phyloP scores from a whole-genome alignment of 2,888 invertebrate species.

The Prenolepis imparis region DNA sequence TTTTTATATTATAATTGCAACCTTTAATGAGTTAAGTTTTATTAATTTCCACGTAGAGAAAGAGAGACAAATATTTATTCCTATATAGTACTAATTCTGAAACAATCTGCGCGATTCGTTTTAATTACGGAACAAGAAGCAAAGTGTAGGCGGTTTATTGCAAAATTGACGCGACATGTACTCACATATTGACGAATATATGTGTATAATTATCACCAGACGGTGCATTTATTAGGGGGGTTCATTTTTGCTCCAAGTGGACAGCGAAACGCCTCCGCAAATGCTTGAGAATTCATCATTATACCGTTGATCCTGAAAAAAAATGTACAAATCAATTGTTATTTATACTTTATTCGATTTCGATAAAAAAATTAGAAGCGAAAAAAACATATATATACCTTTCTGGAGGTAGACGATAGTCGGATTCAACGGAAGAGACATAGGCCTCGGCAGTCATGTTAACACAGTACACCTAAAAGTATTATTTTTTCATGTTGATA shows the following conservation, averaged over 20 bases:
- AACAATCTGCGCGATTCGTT: background rate
- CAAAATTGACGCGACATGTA: background rate
- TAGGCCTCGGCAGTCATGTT: constrained; percentile 87
- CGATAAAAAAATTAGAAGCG: background rate
- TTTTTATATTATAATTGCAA: background rate
- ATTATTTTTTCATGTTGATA: background rate
- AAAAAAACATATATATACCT: constrained; percentile 80
- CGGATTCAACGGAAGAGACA: constrained; percentile 87
- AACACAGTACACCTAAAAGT: constrained; percentile 86
- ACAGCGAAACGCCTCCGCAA: constrained; percentile 86
- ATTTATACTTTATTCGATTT: background rate
- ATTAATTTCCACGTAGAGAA: background rate
- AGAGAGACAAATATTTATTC: background rate
- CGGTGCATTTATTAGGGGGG: constrained; percentile 86
- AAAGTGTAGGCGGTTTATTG: background rate
- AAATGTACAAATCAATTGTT: background rate
- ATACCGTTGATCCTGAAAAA: constrained; percentile 86
- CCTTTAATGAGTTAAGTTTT: background rate
- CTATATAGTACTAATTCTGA: background rate
- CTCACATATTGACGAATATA: background rate
- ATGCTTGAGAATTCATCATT: constrained; percentile 87
- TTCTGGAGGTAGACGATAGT: constrained; percentile 87
- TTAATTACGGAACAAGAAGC: constrained; percentile 15
- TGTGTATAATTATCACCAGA: constrained; percentile 83
- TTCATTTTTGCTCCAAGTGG: constrained; percentile 86